Evolutionary conservation across 2,113 vertebrate species (phyloP), one percentile per base, ranked within the genome.

Genomic region (Semnornis frantzii): DNA sequence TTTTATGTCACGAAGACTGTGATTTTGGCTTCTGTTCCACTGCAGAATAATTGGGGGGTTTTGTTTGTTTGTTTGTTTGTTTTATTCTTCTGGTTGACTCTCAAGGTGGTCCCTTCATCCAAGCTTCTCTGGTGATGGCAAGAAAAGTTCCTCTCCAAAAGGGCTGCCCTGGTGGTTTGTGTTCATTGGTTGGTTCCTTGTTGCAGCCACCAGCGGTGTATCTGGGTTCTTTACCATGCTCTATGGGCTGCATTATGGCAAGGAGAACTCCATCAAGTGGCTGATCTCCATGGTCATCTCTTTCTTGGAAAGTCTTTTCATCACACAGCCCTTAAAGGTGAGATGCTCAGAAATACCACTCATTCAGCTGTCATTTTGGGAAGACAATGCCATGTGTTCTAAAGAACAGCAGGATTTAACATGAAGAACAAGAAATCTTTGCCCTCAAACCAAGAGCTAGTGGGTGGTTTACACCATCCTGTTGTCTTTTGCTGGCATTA

Each of bases 291-390:
- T 99, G 98, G 91, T 97, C 17, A 97, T 99, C 85, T 99, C 99
- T 66, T 99, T 99, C 89, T 97, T 99, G 92, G 98, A 99, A 97
- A 99, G 99, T n/a, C 95, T 99, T 77, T 99, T 99, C 75, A 97
- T 99, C 82, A 99, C 98, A 17, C 99, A 99, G 87, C 99, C 99
- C 27, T 95, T 99, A 57, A 99, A 99, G 98, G 99, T 99, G 94
- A 98, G 94, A 37, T 42, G 55, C 42, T 81, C 31, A 31, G 52
- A 86, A 90, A 63, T 23, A 44, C 14, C 59, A 46, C 9, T 82
- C 64, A 33, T 71, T 52, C 55, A 75, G 13, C 48, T 39, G 23
- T 23, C 19, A 30, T 8, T 62, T n/a, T 62, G 65, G 42, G n/a
- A 54, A 66, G 34, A 68, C 7, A 81, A 6, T 14, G 10, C 37